These are phyloP conservation scores for Theonella swinhoei DNA, from an alignment of 37 sponge, comb jelly and placozoan genomes.

Conservation along the genomic window DNA sequence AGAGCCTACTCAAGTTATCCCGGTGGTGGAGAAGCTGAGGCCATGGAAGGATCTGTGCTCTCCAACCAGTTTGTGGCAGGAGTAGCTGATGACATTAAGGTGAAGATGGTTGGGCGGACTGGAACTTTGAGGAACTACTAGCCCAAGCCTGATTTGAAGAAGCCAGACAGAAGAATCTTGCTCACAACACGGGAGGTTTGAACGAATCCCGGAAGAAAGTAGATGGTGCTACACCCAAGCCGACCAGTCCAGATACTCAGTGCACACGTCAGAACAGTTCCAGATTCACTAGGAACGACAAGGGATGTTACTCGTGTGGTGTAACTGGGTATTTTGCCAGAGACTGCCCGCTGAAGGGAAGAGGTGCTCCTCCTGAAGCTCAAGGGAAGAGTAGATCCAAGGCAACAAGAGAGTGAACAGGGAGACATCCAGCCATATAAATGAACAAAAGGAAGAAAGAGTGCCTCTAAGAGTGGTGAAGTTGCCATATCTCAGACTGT, in stretches of 20 bases:
- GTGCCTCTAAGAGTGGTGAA: not conserved
- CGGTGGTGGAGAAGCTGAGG: conserved; percentile 20
- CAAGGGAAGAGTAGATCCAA: not conserved
- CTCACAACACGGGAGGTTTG: too few relatives aligned
- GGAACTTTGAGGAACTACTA: conserved; percentile 16
- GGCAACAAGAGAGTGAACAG: too few relatives aligned
- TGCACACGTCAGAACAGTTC: too few relatives aligned
- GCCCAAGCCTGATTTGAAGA: conserved; percentile 41
- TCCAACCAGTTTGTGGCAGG: not conserved
- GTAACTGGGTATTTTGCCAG: conserved; percentile 8
- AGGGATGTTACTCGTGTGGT: not conserved
- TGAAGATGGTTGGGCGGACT: conserved; percentile 23
- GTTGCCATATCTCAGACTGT: too few relatives aligned
- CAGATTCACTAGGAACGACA: not conserved
- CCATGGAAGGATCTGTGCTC: conserved; percentile 23
- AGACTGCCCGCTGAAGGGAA: conserved; percentile 4
- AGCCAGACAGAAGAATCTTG: conserved; percentile 21
- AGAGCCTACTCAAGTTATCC: conserved; percentile 27
- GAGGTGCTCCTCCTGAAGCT: conserved; percentile 19
- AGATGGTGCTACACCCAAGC: too few relatives aligned
- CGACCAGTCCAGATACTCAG: too few relatives aligned
- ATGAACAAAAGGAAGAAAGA: not conserved
- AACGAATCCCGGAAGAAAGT: too few relatives aligned
- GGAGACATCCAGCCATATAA: not conserved
- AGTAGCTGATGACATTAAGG: not conserved